Conservation (phyloP, 2,797 vertebrate species). For the Phoxinus dragarum region DNA sequence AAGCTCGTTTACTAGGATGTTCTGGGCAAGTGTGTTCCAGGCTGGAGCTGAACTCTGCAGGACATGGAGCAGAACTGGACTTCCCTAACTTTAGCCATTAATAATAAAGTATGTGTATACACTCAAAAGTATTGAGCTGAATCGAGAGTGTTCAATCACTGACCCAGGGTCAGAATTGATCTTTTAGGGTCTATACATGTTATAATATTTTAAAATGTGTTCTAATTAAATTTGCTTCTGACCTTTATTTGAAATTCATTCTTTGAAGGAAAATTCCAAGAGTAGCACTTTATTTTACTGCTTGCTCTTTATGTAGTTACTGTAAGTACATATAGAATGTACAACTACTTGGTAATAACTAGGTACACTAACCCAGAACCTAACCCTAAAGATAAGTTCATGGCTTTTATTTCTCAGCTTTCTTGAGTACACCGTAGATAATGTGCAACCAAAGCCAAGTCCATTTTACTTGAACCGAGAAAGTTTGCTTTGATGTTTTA, state of each 20-base stretch:
- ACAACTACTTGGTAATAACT: not conserved
- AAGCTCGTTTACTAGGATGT: no score
- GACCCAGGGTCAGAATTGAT: not conserved
- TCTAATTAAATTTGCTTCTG: not conserved
- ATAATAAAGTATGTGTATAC: not conserved
- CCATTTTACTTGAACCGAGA: not conserved
- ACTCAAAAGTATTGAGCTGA: not conserved
- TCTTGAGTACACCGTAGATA: not conserved
- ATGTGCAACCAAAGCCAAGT: not conserved
- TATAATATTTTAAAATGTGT: not conserved
- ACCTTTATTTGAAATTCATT: not conserved
- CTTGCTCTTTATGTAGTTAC: not conserved
- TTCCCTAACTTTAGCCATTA: not conserved
- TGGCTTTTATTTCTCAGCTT: not conserved
- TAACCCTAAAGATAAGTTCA: not conserved
- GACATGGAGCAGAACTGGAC: not conserved
- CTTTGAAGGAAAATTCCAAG: not conserved
- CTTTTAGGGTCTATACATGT: not conserved
- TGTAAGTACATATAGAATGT: no score
- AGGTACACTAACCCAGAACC: not conserved
- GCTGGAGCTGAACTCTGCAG: no score
- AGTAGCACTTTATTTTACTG: not conserved
- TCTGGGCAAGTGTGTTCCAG: no score
- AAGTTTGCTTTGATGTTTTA: not conserved
- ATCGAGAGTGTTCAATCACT: not conserved